Percentiles rank a stretch among this genome's conserved stretches.
These are phyloP conservation scores for Alauda arvensis DNA, from an alignment of 2,797 vertebrate genomes.

Conservation along the genomic window DNA sequence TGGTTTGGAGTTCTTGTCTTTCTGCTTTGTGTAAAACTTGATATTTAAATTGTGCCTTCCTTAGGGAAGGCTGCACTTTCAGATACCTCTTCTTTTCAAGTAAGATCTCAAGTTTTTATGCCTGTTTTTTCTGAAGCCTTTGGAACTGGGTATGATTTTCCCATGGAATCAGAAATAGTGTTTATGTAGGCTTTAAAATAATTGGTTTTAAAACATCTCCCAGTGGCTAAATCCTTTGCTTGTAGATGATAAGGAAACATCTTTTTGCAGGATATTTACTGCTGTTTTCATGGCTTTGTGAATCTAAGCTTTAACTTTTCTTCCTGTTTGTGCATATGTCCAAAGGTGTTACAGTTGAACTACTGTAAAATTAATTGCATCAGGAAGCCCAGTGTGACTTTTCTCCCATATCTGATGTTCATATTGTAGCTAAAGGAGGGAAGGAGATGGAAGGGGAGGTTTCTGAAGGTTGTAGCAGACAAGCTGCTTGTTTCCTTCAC, in stretches of 20 bases:
- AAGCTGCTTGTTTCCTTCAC: constrained; percentile 56
- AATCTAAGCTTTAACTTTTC: constrained; percentile 29
- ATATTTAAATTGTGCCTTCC: neutral
- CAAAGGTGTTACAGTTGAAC: constrained; percentile 27
- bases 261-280: neutral
- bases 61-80: neutral
- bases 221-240: constrained; percentile 5
- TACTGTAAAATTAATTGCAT: constrained; percentile 30
- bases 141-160: constrained; percentile 6
- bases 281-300: constrained; percentile 13
- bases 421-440: constrained; percentile 18
- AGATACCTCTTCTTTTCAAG: constrained; percentile 6
- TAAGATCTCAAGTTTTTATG: neutral
- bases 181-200: neutral
- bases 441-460: constrained; percentile 7
- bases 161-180: neutral
- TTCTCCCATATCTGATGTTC: constrained; percentile 10
- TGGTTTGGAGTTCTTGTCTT: neutral
- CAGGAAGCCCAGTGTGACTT: constrained; percentile 31
- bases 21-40: neutral
- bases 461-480: constrained; percentile 49
- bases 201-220: neutral
- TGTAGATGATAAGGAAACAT: neutral
- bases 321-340: neutral
- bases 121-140: neutral